phyloP scores from a whole-genome alignment of 2,113 vertebrate genomes.

The Seriola quinqueradiata region DNA sequence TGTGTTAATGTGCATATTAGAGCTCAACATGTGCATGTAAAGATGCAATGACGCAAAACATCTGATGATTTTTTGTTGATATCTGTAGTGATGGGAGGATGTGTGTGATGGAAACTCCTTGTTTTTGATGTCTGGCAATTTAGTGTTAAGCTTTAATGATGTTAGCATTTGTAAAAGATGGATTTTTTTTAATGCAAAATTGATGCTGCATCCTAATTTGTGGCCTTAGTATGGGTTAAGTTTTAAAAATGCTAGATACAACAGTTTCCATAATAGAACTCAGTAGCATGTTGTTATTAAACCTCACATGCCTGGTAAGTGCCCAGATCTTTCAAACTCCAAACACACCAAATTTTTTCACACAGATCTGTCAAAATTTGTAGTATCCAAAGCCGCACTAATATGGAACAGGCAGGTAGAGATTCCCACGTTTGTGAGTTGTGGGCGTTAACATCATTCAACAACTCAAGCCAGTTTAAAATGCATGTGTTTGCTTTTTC shows the following conservation, averaged over 20 bases:
- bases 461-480: background rate
- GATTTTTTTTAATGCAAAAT: background rate
- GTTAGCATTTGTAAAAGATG: background rate
- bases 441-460: background rate
- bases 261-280: slow-evolving; percentile 12
- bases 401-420: background rate
- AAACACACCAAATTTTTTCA: too few species aligned
- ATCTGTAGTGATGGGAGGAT: background rate
- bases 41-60: background rate
- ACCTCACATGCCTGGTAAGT: background rate
- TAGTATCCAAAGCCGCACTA: background rate
- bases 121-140: background rate
- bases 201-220: background rate
- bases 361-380: background rate
- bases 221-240: background rate
- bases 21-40: too few species aligned
- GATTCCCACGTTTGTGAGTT: background rate
- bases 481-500: background rate
- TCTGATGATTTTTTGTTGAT: background rate
- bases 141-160: background rate
- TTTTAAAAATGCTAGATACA: background rate
- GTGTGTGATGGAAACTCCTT: background rate
- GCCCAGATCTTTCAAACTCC: too few species aligned
- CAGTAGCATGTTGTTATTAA: background rate
- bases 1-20: background rate